Base-by-base conservation (phyloP, 2,888 invertebrate species). In the Petrolisthes manimaculis region DNA sequence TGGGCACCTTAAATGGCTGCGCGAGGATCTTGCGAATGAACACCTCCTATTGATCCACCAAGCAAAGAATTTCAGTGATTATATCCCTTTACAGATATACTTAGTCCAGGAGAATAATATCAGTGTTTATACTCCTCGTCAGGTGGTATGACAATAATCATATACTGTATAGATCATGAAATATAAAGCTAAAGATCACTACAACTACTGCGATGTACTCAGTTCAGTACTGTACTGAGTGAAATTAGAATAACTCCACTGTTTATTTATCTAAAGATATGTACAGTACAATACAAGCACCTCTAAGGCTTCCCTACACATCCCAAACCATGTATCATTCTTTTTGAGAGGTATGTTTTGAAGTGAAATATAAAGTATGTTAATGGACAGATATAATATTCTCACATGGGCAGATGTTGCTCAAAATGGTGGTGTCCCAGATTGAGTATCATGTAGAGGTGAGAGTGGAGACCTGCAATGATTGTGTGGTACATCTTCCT, bases 1-100 rank as follows among this genome's bases (percentile, higher is more conserved):
- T 96, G 0, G 99, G 99, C 54, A 98, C 96, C 94, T 97, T 96
- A 93, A 98, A 99, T 0, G 98, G 98, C 92, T 96, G 96, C 4
- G 93, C 92, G 8, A 99, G 93, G 91, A 98, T 95, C 92, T 96
- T 96, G 86, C 95, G 95, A 91, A 99, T 98, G 24, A 97, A 94
- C 90, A 95, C 96, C n/a, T n/a, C n/a, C 95, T 96, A 81, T 74
- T 81, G 71, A 75, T 4, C 69, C 6, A 21, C 37, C 6, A 86
- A 80, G 4, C n/a, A 21, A 18, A 53, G 71, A 53, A 55, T 55
- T 51, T 56, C 21, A 84, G 51, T 75, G 55, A 54, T 77, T 69
- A 37, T 18, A 24, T 2, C 61, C 37, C 37, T 21, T 3, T 5
- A 37, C 1, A 53, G 54, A 51, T 74, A 18, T 74, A 37, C 78